Conservation (phyloP, 2,113 vertebrate genomes). For the Stigmatopora argus region DNA sequence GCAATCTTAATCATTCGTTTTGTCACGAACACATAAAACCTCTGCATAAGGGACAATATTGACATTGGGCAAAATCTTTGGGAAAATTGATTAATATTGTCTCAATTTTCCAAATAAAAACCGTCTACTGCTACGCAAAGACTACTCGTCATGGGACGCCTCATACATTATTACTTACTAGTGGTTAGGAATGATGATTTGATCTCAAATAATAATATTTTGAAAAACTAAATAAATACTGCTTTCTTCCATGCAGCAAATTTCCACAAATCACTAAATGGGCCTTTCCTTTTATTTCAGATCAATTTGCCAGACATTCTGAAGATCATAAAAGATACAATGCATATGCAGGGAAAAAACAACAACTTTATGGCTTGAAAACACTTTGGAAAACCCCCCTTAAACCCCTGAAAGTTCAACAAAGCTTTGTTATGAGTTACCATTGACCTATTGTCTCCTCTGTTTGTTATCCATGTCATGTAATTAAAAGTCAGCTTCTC, state of each 20-base stretch:
- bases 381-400: background rate
- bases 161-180: background rate
- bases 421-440: constrained; percentile 4
- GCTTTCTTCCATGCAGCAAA: background rate
- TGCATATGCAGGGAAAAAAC: background rate
- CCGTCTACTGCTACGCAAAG: background rate
- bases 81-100: background rate
- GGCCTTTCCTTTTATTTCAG: background rate
- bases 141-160: background rate
- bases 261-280: background rate
- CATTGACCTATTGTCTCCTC: constrained; percentile 11
- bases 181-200: background rate
- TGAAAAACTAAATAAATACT: background rate
- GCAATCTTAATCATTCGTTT: background rate
- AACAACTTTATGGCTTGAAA: background rate
- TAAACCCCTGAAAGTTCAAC: background rate
- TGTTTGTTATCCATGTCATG: constrained; percentile 60
- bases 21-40: background rate
- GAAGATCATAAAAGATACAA: background rate
- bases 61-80: background rate
- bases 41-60: background rate
- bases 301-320: background rate
- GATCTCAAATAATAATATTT: background rate
- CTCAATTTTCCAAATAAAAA: background rate
- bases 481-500: constrained; percentile 56